Evolutionary conservation across 2,888 invertebrate species (phyloP).

Genomic region (Athalia cordata): DNA sequence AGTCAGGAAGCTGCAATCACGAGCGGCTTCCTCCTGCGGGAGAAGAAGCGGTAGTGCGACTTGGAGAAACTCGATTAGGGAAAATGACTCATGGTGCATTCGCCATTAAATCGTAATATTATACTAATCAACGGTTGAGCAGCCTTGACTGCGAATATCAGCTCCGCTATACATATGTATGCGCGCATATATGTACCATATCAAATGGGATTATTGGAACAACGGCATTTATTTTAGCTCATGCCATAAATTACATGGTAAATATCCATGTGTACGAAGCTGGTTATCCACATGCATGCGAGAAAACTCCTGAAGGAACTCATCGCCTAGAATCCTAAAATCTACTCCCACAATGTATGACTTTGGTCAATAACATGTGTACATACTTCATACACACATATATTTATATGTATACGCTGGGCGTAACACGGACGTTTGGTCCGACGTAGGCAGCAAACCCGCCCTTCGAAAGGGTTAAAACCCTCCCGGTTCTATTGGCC

Average conservation of each 20-base stretch:
- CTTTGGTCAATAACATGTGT: background rate
- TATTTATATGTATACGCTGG: background rate
- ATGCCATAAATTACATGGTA: no score
- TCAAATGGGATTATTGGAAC: no score
- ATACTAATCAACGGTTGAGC: constrained; percentile 35
- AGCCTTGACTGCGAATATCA: constrained; percentile 24
- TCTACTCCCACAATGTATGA: background rate
- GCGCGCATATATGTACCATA: background rate
- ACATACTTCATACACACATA: background rate
- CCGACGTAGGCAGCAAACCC: background rate
- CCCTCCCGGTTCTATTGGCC: constrained; percentile 26
- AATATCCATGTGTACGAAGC: no score
- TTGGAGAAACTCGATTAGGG: constrained; percentile 43
- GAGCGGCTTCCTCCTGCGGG: constrained; percentile 26
- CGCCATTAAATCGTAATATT: constrained; percentile 43
- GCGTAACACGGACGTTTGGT: background rate
- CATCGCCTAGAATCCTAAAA: background rate
- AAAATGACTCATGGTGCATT: constrained; percentile 36
- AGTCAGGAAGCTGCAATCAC: constrained; percentile 34
- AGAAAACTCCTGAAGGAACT: background rate
- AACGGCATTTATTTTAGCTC: no score
- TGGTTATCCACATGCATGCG: background rate
- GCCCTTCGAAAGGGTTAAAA: constrained; percentile 21
- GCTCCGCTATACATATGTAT: background rate
- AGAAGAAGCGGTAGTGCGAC: constrained; percentile 32